Percentiles rank a stretch among this genome's conserved stretches.
phyloP scores from a whole-genome alignment of 2,113 vertebrate genomes.

The Dolichotis patagonum region DNA sequence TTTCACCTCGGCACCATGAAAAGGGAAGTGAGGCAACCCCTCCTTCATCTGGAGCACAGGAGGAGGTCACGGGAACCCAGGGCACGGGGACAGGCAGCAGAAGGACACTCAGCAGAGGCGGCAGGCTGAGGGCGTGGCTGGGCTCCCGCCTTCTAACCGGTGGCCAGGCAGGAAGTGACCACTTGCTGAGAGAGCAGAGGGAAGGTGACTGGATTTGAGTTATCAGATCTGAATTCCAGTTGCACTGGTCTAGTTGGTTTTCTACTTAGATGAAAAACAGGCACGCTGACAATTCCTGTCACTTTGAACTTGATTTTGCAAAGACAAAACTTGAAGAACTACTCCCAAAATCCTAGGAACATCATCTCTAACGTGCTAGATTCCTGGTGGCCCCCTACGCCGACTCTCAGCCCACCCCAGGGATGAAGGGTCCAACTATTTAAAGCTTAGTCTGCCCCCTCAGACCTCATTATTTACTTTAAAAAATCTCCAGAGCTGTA shows the following conservation, averaged over 20 bases:
- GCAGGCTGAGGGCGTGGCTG: too few species aligned
- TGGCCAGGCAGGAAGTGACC: background rate
- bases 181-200: background rate
- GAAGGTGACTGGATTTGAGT: background rate
- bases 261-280: background rate
- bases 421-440: background rate
- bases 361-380: background rate
- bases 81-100: too few species aligned
- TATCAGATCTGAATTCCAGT: background rate
- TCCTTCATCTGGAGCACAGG: background rate
- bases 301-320: background rate
- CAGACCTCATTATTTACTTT: background rate
- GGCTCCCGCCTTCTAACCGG: background rate
- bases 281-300: background rate
- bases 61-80: rapidly evolving
- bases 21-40: background rate
- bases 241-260: background rate
- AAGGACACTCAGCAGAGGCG: too few species aligned
- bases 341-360: background rate
- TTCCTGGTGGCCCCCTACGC: background rate
- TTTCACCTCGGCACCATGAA: background rate
- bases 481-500: background rate
- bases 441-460: background rate
- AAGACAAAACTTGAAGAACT: background rate
- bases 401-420: background rate